These are phyloP conservation scores for Ahaetulla prasina DNA, from an alignment of 2,113 vertebrate species.

Conservation along the genomic window DNA sequence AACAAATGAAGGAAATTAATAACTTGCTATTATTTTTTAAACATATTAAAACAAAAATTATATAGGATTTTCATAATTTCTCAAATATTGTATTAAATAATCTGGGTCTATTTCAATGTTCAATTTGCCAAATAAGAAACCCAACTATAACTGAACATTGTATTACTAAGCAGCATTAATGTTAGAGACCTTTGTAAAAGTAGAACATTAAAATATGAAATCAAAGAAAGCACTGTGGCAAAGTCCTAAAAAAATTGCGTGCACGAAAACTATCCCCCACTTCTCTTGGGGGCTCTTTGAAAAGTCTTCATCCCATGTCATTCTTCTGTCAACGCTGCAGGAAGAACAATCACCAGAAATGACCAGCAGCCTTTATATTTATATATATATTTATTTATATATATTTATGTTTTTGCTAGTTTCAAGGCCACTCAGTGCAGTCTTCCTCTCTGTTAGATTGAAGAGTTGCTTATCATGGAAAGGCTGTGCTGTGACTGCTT, in stretches of 20 bases:
- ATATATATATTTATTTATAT: background rate
- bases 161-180: conserved; percentile 67
- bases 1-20: conserved; percentile 67
- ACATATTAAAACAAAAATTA: conserved; percentile 43
- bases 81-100: conserved; percentile 60
- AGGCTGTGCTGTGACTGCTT: conserved; percentile 81
- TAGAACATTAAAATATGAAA: conserved; percentile 67
- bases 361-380: conserved; percentile 76
- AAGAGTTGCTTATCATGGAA: conserved; percentile 77
- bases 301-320: conserved; percentile 76
- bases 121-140: conserved; percentile 62
- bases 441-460: conserved; percentile 79
- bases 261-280: conserved; percentile 61
- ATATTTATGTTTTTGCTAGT: conserved; percentile 73
- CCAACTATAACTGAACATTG: conserved; percentile 50
- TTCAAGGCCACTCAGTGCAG: conserved; percentile 82
- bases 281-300: conserved; percentile 75
- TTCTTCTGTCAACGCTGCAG: conserved; percentile 76
- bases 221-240: conserved; percentile 73
- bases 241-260: conserved; percentile 64
- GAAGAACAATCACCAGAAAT: conserved; percentile 73
- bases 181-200: conserved; percentile 64
- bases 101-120: conserved; percentile 64
- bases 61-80: conserved; percentile 58
- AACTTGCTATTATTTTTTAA: conserved; percentile 55